These are phyloP conservation scores for Acronicta psi DNA, from an alignment of 2,888 invertebrate genomes.

Conservation along the genomic window DNA sequence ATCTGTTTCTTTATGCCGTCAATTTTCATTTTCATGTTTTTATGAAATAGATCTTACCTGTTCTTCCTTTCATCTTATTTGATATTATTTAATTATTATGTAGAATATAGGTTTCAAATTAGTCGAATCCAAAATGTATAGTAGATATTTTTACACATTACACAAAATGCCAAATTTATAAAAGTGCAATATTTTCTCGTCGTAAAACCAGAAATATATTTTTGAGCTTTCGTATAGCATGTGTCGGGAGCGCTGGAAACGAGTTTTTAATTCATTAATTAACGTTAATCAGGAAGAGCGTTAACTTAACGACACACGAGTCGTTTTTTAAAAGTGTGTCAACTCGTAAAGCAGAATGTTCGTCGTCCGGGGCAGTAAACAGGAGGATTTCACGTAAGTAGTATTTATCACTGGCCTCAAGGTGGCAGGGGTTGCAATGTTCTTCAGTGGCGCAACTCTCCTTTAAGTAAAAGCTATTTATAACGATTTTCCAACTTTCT, in stretches of 20 bases:
- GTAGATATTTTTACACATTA: too few relatives aligned
- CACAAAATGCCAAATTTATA: too few relatives aligned
- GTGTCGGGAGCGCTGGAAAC: slow-evolving; percentile 25
- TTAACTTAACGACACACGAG: slow-evolving; percentile 45
- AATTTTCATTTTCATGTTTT: not conserved
- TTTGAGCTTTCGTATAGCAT: slow-evolving; percentile 19
- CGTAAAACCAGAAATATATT: slow-evolving; percentile 7
- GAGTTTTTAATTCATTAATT: slow-evolving; percentile 52
- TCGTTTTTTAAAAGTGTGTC: slow-evolving; percentile 27
- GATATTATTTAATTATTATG: not conserved
- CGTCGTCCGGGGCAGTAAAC: slow-evolving; percentile 25
- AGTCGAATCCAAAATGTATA: too few relatives aligned
- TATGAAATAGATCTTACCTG: not conserved
- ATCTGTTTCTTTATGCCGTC: not conserved
- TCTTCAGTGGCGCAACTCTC: not conserved
- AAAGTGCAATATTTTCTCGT: not conserved
- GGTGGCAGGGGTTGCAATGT: slow-evolving; percentile 5
- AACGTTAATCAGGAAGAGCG: slow-evolving; percentile 53
- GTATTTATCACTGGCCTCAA: slow-evolving; percentile 35
- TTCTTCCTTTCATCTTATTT: not conserved
- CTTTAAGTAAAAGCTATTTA: slow-evolving; percentile 20
- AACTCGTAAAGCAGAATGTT: slow-evolving; percentile 25
- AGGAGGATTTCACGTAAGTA: slow-evolving; percentile 25
- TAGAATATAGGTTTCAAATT: too few relatives aligned
- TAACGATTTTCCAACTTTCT: slow-evolving; percentile 11